Conservation (phyloP, 2,797 vertebrate genomes). For the Ispidina picta region DNA sequence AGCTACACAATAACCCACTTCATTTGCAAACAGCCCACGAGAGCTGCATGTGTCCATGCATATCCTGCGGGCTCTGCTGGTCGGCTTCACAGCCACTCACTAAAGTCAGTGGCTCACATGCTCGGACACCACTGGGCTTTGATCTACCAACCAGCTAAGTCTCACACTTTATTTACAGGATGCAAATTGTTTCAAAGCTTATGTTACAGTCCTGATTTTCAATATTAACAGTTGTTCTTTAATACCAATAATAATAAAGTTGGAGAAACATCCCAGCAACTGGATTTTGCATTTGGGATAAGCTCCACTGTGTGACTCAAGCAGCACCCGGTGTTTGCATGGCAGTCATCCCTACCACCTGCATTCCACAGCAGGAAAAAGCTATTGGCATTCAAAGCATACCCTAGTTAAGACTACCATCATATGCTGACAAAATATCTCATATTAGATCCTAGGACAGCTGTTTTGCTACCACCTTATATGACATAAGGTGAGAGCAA, state of each 20-base stretch:
- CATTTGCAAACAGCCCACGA: neutral
- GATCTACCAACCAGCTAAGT: neutral
- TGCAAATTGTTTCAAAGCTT: neutral
- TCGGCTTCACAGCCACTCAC: neutral
- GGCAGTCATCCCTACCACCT: neutral
- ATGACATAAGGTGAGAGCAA: neutral
- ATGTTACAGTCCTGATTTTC: neutral
- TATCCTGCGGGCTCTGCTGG: rapidly evolving
- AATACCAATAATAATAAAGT: neutral
- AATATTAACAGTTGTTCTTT: neutral
- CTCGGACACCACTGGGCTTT: neutral
- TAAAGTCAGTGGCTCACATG: neutral
- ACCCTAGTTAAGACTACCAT: neutral
- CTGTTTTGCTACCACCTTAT: neutral
- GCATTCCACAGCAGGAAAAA: neutral
- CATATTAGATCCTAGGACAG: neutral
- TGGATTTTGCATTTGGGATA: neutral
- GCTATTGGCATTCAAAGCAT: neutral
- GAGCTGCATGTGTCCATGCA: rapidly evolving
- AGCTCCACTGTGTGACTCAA: rapidly evolving
- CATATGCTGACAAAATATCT: slow-evolving; percentile 8
- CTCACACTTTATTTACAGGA: neutral
- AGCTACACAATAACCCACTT: neutral
- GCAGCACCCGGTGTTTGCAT: neutral
- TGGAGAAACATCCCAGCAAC: neutral